phyloP scores from a whole-genome alignment of 2,888 invertebrate genomes.

The Ommatoiulus sabulosus region DNA sequence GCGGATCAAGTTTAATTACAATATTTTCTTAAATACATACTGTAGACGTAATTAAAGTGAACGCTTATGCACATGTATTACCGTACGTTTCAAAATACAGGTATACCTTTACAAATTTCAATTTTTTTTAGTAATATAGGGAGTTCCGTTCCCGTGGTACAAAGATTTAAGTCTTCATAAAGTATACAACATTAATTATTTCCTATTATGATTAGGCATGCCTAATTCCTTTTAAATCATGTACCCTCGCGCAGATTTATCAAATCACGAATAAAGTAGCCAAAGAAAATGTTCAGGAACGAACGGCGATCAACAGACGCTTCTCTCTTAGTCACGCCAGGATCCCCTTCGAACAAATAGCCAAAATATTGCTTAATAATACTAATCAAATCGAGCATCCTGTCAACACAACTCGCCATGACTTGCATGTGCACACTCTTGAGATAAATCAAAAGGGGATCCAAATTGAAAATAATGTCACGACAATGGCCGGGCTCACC shows the following conservation, averaged over 20 bases:
- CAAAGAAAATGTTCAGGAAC: neutral
- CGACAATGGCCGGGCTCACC: neutral
- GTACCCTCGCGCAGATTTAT: neutral
- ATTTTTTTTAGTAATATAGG: too few species aligned
- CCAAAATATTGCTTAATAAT: conserved; percentile 38
- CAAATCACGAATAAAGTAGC: too few species aligned
- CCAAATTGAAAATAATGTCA: conserved; percentile 44
- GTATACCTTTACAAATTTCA: too few species aligned
- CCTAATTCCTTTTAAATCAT: neutral
- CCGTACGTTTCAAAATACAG: too few species aligned
- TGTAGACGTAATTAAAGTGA: too few species aligned
- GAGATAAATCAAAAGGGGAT: conserved; percentile 43
- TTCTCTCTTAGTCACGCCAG: conserved; percentile 19
- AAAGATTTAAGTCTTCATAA: too few species aligned
- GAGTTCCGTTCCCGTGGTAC: too few species aligned
- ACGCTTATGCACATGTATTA: too few species aligned
- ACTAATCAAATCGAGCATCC: conserved; percentile 47
- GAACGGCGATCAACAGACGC: neutral
- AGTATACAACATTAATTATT: too few species aligned
- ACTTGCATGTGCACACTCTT: conserved; percentile 41
- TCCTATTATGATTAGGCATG: too few species aligned
- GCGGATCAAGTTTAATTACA: too few species aligned
- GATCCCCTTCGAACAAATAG: neutral
- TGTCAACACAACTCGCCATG: conserved; percentile 47
- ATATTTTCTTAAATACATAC: too few species aligned